Base-by-base conservation (phyloP, 2,797 vertebrate species). In the Chaetophractus vellerosus region DNA sequence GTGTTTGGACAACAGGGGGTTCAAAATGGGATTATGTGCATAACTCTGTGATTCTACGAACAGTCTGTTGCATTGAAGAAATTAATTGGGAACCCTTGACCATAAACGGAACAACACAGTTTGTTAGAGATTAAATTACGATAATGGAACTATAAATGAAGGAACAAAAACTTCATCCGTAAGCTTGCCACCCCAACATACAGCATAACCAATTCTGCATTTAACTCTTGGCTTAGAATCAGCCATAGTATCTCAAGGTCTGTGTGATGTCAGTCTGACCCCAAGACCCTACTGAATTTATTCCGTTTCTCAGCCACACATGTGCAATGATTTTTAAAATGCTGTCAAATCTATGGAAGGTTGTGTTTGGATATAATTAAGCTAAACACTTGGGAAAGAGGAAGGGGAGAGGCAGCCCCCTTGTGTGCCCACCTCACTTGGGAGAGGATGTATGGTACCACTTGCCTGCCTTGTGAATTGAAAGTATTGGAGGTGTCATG, bases 91-190 rank as follows among this genome's bases (percentile, higher is more conserved):
- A 61, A 95, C 64, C 61, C 69, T 85, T 78, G 64, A 74, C 23
- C 66, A 33, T 85, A 0, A 79, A 94, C 68, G 94, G 81, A 96
- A 80, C 18, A 61, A 12, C 16, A 31, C 18, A n/a, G 36, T 75
- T 85, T 79, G 21, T 71, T 88, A 36, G 31, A 76, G 90, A 97
- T 97, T 68, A 88, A 83, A 69, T 94, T 93, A 88, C 36, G 93
- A 90, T 64, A 64, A 68, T 11, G 48, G 86, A 86, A 6, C n/a
- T 95, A 61, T 82, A 90, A 94, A 78, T 94, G 81, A 94, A 90
- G 95, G 72, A 91, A 95, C 10, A 89, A 90, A 9, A 28, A 79
- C 10, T 76, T 80, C 26, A 45, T 69, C 48, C 31, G 83, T 84
- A 93, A 86, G 33, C 55, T 50, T 64, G 31, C 79, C 76, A 61